Base-by-base conservation (phyloP, 2,113 vertebrate species). In the Periophthalmodon schlosseri region DNA sequence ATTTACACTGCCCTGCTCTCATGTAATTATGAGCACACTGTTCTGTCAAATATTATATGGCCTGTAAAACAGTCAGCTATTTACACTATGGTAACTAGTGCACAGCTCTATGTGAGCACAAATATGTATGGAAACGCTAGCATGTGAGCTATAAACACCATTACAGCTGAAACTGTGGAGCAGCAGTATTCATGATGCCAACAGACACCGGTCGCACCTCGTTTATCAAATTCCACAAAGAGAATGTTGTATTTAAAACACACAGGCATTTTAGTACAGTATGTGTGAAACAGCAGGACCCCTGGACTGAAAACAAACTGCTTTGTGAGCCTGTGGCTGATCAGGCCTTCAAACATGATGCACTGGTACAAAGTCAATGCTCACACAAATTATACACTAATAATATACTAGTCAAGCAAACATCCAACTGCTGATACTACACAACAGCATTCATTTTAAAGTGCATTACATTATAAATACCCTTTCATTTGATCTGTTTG, bases 1-100 rank as follows among this genome's bases (percentile, higher is more conserved):
- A 90, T 94, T 93, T 92, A 92, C 68, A 91, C 80, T 78, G 79
- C 80, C 83, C 71, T 77, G 86, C 81, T 77, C 81, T 82, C 70
- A 78, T 87, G 80, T 84, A 84, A 86, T 90, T 89, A 92, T 84
- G 84, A 90, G 77, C 76, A 76, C 82, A 84, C 78, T 86, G 86
- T 92, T 92, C 86, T 85, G 87, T 85, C 88, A 90, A 83, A 89
- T 81, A 86, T 88, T 89, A 85, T 90, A 88, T 84, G 86, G 79
- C 87, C 82, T 86, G 90, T 93, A 92, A 91, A 93, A 90, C 84
- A 87, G 85, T 54, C 36, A 75, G 87, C 76, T 81, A 73, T 89
- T 86, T 86, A 79, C 78, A 75, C 73, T 78, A 81, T 83, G 84
- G 77, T 85, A 82, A 87, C 76, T 46, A 76, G 71, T 75, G 89